Evolutionary conservation across 1,140 invertebrate species (phyloP), one percentile per base, ranked within the genome.

Genomic region (Camponotus floridanus): DNA sequence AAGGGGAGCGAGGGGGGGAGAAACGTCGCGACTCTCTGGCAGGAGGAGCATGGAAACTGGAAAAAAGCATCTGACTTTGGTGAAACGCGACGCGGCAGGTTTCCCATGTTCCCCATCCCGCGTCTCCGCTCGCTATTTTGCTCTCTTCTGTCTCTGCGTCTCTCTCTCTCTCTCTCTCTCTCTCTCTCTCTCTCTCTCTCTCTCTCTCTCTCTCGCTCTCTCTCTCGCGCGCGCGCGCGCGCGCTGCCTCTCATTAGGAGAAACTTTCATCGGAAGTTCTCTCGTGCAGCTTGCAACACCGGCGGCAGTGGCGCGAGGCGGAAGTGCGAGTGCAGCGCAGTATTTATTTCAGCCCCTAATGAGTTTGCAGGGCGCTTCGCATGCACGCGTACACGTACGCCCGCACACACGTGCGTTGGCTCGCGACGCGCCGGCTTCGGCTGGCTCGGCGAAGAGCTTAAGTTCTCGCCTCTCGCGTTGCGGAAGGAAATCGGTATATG

Each of bases 311-410:
- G 64, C n/a, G 85, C 76, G 65, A 70, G 65, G 45, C 55, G 76
- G 71, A 83, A 85, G 71, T 84, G 87, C 57, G 31, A 81, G 85
- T 76, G 84, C 88, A 80, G 85, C 76, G 88, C 88, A 91, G 90
- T 91, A 92, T 92, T 91, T 92, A 91, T 91, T 92, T 92, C 91
- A 90, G 83, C 86, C 86, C 80, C 88, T 92, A 92, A 92, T 91
- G 91, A 92, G 91, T 90, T 91, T 88, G 89, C 91, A 79, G 87
- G 68, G 76, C 87, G 71, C 76, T 70, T 45, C 36, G 67, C 76
- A 26, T 26, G 87, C 81, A 73, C 87, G 86, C 76, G 62, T 74
- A 90, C 84, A 6, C 36, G 6, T 39, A 39, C 36, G 36, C 1
- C 1, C 76, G 87, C 81, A 73, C 87, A 84, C 76, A 68, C 79